These are phyloP conservation scores for Mythimna impura DNA, from an alignment of 2,888 invertebrate species.

Conservation along the genomic window DNA sequence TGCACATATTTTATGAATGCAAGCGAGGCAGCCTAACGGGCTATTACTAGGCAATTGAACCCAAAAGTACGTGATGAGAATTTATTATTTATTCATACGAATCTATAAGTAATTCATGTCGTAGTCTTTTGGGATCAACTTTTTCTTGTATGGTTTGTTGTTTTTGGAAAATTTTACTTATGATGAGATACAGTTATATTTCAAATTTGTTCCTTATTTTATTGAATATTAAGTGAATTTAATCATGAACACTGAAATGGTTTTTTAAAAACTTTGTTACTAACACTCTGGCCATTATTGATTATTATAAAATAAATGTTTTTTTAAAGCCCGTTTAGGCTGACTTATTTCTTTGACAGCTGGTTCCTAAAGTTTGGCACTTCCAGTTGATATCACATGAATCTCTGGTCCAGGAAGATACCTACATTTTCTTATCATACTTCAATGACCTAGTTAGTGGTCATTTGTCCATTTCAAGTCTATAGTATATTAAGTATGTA, in stretches of 20 bases:
- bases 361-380: too few species aligned
- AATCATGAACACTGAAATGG: too few species aligned
- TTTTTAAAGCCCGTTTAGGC: too few species aligned
- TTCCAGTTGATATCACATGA: too few species aligned
- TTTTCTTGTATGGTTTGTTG: neutral
- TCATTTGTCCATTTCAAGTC: neutral
- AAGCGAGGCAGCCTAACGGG: conserved; percentile 30
- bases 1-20: conserved; percentile 46
- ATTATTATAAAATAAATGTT: too few species aligned
- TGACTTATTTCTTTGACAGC: too few species aligned
- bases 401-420: too few species aligned
- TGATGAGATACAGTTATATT: neutral
- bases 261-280: too few species aligned
- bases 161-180: neutral
- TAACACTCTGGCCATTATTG: too few species aligned
- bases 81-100: conserved; percentile 10
- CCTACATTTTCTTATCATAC: neutral
- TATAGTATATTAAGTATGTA: conserved; percentile 1
- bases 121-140: neutral
- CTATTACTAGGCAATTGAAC: conserved; percentile 42
- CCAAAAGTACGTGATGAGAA: conserved; percentile 40
- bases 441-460: neutral
- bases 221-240: too few species aligned
- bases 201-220: neutral
- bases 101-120: neutral